Evolutionary conservation across 2,797 vertebrate genomes (phyloP).

Genomic region (Anguilla anguilla): DNA sequence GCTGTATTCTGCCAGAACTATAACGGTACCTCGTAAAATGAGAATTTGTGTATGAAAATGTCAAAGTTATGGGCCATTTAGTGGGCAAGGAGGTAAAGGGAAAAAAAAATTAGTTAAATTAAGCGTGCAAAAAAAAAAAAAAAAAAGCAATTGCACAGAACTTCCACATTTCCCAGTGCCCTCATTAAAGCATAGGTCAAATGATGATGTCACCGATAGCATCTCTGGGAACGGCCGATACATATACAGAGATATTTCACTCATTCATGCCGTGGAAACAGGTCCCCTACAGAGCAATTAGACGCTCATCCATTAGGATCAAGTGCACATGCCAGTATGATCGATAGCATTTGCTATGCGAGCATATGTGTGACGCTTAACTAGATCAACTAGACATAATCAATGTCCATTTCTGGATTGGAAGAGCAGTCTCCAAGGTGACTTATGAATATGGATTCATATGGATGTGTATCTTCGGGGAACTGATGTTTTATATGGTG

Average conservation of each 20-base stretch:
- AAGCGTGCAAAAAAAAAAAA: neutral
- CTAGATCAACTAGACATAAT: neutral
- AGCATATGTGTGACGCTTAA: neutral
- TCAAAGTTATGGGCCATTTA: neutral
- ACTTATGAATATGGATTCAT: neutral
- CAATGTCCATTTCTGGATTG: neutral
- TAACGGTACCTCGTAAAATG: neutral
- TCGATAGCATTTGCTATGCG: neutral
- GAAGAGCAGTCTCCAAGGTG: neutral
- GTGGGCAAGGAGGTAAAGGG: neutral
- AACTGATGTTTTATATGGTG: neutral
- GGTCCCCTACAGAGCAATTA: neutral
- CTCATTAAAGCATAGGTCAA: slow-evolving; percentile 34
- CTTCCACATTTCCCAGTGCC: slow-evolving; percentile 30
- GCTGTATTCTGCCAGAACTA: neutral
- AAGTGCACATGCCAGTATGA: neutral
- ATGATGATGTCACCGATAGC: slow-evolving; percentile 35
- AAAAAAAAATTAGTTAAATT: neutral
- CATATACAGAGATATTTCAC: slow-evolving; percentile 15
- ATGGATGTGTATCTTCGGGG: neutral
- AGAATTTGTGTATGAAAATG: neutral
- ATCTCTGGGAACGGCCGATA: slow-evolving; percentile 26
- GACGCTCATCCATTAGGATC: neutral
- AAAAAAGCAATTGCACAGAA: neutral
- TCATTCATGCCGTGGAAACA: slow-evolving; percentile 5